Evolutionary conservation across 2,113 vertebrate genomes (phyloP).

Genomic region (Felis chaus): DNA sequence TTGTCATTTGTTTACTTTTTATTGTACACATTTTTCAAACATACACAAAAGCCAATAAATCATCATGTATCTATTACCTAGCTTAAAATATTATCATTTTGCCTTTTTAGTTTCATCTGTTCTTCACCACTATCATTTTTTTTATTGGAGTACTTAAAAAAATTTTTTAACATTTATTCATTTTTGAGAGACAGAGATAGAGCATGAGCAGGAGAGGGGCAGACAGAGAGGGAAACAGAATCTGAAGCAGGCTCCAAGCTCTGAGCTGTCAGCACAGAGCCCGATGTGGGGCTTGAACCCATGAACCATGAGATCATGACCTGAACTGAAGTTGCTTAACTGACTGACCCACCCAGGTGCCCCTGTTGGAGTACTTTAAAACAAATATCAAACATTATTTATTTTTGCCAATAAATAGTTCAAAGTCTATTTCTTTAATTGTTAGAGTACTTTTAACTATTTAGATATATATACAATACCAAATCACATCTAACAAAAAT

Average conservation of each 20-base stretch:
- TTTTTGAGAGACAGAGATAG: too few relatives aligned
- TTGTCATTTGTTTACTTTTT: background rate
- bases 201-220: too few relatives aligned
- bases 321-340: too few relatives aligned
- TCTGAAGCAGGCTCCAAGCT: too few relatives aligned
- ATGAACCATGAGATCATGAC: too few relatives aligned
- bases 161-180: background rate
- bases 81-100: background rate
- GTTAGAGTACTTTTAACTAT: background rate
- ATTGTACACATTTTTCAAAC: background rate
- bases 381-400: conserved; percentile 35
- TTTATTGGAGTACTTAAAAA: background rate
- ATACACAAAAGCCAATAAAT: background rate
- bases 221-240: too few relatives aligned
- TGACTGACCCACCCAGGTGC: too few relatives aligned
- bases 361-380: background rate
- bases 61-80: background rate
- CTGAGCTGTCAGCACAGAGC: too few relatives aligned
- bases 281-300: too few relatives aligned
- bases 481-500: background rate
- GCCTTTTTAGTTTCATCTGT: background rate
- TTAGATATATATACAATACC: background rate
- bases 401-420: background rate
- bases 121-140: background rate
- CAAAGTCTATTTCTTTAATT: background rate